Evolutionary conservation across 1,140 invertebrate genomes (phyloP).

Genomic region (roundworm (Caenorhabditis elegans)): WBcel235 BX284602.5:7411001-7411500

Average conservation of each 20-base stretch:
- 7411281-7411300: not conserved
- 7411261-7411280: not conserved
- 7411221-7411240: constrained; percentile 6
- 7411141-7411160: constrained; percentile 1
- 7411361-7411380: not conserved
- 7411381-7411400: constrained; percentile 2
- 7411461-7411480: too few species aligned
- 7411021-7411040: not conserved
- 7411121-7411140: not conserved
- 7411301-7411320: not conserved
- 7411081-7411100: not conserved
- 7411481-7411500: not conserved
- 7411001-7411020: not conserved
- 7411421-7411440: not conserved
- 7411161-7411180: not conserved
- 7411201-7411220: constrained; percentile 21
- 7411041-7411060: constrained; percentile 22
- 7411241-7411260: not conserved
- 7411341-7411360: constrained; percentile 22
- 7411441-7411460: not conserved
- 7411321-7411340: constrained; percentile 14
- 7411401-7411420: constrained; percentile 3
- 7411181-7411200: constrained; percentile 30
- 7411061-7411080: not conserved
- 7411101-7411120: not conserved